These are phyloP conservation scores for Poecilia picta DNA, from an alignment of 2,797 vertebrate genomes.

Conservation along the genomic window DNA sequence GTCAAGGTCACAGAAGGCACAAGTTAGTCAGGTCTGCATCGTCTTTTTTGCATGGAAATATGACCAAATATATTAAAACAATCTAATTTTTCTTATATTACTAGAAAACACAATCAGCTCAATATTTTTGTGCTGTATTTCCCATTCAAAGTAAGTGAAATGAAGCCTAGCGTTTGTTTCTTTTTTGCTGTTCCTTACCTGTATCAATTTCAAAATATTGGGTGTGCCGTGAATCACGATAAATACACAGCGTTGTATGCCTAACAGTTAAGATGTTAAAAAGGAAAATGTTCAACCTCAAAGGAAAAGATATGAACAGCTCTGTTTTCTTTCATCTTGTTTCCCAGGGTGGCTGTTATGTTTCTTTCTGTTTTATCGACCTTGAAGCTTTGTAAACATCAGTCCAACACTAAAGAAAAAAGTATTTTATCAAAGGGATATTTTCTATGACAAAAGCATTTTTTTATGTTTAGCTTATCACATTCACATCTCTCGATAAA, in stretches of 20 bases:
- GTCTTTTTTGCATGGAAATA: background rate
- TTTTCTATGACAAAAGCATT: conserved; percentile 73
- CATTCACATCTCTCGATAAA: conserved; percentile 69
- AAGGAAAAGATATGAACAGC: conserved; percentile 58
- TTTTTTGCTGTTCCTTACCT: background rate
- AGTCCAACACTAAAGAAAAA: conserved; percentile 62
- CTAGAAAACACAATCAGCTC: background rate
- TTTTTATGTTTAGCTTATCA: conserved; percentile 65
- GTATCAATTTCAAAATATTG: background rate
- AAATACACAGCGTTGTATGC: background rate
- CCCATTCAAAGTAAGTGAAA: background rate
- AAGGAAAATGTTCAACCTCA: conserved; percentile 64
- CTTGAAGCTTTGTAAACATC: conserved; percentile 75
- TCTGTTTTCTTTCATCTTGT: conserved; percentile 62
- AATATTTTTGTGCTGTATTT: background rate
- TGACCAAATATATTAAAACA: background rate
- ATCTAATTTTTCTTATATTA: background rate
- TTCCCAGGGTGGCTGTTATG: conserved; percentile 66
- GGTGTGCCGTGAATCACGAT: background rate
- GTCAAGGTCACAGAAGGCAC: background rate
- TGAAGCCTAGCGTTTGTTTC: background rate
- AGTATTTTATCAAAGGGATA: conserved; percentile 71
- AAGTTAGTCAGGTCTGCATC: background rate
- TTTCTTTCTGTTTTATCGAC: conserved; percentile 69
- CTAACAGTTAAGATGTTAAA: conserved; percentile 29